These are phyloP conservation scores for Drosophila dives DNA, from an alignment of 2,888 invertebrate species.

Conservation along the genomic window DNA sequence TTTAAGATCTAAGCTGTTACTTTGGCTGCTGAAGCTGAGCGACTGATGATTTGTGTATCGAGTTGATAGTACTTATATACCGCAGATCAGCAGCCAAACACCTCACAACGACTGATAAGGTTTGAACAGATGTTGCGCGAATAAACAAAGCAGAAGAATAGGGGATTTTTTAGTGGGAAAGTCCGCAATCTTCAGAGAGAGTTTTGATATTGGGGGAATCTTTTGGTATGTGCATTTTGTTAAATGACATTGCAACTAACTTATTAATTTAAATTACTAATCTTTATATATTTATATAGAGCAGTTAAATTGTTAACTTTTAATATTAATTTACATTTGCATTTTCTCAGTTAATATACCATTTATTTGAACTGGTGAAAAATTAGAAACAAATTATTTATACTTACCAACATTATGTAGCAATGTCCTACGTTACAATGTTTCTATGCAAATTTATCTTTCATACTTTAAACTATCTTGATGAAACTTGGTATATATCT, in stretches of 20 bases:
- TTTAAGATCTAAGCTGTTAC: neutral
- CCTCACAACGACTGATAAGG: slow-evolving; percentile 26
- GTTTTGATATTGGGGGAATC: neutral
- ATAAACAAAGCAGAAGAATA: neutral
- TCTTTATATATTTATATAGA: too few relatives aligned
- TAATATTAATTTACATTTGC: neutral
- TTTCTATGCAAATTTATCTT: too few relatives aligned
- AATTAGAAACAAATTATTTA: neutral
- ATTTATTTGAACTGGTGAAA: neutral
- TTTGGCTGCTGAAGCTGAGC: slow-evolving; percentile 14
- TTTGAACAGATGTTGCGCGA: neutral
- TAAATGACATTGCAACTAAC: neutral
- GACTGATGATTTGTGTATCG: slow-evolving; percentile 31
- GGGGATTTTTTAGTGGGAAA: slow-evolving; percentile 35
- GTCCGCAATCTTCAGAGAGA: neutral
- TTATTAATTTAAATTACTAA: neutral
- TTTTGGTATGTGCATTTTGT: neutral
- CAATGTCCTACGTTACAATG: too few relatives aligned
- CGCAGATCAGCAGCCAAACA: neutral
- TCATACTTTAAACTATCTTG: too few relatives aligned
- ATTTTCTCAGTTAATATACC: too few relatives aligned
- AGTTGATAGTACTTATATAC: slow-evolving; percentile 22
- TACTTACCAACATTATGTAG: neutral
- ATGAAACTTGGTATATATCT: too few relatives aligned
- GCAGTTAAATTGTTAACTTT: neutral